Evolutionary conservation across 2,888 invertebrate species (phyloP), one percentile per base, ranked within the genome.

Genomic region (Tribolium freemani): DNA sequence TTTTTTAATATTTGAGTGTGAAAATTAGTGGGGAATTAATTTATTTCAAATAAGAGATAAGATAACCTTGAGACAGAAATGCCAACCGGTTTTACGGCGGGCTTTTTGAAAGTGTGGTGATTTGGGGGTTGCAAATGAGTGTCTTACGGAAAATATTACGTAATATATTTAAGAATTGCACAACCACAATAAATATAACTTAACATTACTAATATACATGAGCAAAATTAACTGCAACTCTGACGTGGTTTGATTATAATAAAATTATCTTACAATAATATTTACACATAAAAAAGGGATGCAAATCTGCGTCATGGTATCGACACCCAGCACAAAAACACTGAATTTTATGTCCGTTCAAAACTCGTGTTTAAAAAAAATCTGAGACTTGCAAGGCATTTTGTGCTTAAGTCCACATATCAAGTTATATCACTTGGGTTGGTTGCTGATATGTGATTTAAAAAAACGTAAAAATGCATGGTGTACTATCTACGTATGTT

Each of bases 401-500:
- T 50, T 45, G 56, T 57, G 46, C 9, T 45, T 56, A 26, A 46
- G 46, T 44, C 50, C 54, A 69, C 53, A 69, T 21, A 51, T 53
- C 44, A 51, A 20, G 45, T 54, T 45, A 67, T 13, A 69, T 31
- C 38, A 31, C 13, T 30, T 45, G 21, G 9, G 48, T 57, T 50
- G 51, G 45, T 54, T 51, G 26, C 11, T 21, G 67, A 71, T 71
- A 68, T 68, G 67, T 71, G 71, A 69, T 30, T 50, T 10, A 63
- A 46, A 10, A 50, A 11, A 63, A 51, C 26, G 38, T 46, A 58
- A 58, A 60, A 30, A 54, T 11, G 10, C 10, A 71, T 38, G 71
- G 78, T 82, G 81, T 86, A 89, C 90, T 91, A 93, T 90, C 93
- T 92, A 80, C 90, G 89, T 82, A 90, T 86, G 80, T 89, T 90